These are phyloP conservation scores for Rostratula benghalensis DNA, from an alignment of 2,113 vertebrate species.

Conservation along the genomic window DNA sequence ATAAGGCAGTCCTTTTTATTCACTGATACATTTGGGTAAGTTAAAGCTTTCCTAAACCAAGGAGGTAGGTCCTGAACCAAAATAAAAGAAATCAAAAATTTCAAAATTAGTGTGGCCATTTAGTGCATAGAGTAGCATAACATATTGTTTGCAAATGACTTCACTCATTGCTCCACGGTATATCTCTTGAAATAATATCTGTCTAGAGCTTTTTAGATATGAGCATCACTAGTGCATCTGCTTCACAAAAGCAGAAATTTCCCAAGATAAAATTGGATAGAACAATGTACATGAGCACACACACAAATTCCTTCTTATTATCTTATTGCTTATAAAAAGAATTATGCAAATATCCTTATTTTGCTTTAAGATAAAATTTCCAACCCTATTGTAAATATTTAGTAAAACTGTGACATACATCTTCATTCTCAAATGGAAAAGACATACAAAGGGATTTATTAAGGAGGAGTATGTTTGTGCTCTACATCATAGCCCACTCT, in stretches of 20 bases:
- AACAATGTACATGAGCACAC: not conserved
- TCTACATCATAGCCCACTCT: not conserved
- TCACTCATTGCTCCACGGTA: constrained; percentile 19
- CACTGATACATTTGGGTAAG: not conserved
- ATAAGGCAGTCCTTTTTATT: constrained; percentile 3
- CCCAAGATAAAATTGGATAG: not conserved
- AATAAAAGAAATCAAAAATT: constrained; percentile 23
- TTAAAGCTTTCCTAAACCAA: not conserved
- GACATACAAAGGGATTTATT: not conserved
- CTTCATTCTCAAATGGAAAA: constrained; percentile 22
- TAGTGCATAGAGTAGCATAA: not conserved
- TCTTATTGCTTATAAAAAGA: constrained; percentile 27
- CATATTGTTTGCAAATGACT: constrained; percentile 47
- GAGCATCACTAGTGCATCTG: constrained; percentile 40
- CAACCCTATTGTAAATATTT: constrained; percentile 29
- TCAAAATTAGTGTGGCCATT: constrained; percentile 24
- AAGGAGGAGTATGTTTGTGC: not conserved
- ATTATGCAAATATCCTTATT: not conserved
- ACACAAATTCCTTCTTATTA: constrained; percentile 14
- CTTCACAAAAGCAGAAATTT: constrained; percentile 49
- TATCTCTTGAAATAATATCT: constrained; percentile 57
- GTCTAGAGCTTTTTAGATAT: constrained; percentile 41
- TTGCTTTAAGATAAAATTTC: constrained; percentile 32
- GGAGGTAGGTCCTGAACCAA: not conserved
- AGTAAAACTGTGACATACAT: constrained; percentile 6